Evolutionary conservation across 1,140 invertebrate genomes (phyloP), one percentile per base, ranked within the genome.

Genomic region (Goniozus legneri): DNA sequence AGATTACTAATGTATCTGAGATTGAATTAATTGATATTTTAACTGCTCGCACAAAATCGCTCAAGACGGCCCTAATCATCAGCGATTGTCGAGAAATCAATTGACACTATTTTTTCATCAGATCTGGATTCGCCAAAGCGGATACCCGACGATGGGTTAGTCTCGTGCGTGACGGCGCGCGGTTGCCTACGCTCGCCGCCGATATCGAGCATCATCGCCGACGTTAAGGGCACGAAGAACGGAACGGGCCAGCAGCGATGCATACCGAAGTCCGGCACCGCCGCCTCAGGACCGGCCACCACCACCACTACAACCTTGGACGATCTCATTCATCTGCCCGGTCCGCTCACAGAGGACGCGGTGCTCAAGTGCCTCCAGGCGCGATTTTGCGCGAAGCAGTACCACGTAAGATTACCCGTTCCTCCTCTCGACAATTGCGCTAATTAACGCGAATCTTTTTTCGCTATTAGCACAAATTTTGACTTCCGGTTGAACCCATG

Each of bases 331-430:
- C 91, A 95, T 75, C 76, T 96, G 47, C 82, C 88, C 0, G 92
- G 91, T 32, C 92, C 92, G 31, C 82, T 97, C 31, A 97, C 91
- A 10, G 94, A 97, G 69, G 92, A 96, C 68, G 91, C 91, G 22
- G 86, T 97, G 1, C 87, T 95, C 64, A 87, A 91, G 68, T 91
- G 90, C 58, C 80, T 96, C 16, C 91, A 95, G 58, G 85, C 91
- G 8, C 80, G 92, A 54, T 96, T 95, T 75, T 85, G 84, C 54
- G 84, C 86, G 37, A 84, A 88, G 40, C 86, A 91, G 56, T 92
- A 89, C 63, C 93, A 92, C 77, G 93, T 96, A 75, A 88, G 88
- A 86, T 12, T 12, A 27, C 6, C 6, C 12, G 12, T 27, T 27
- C n/a, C n/a, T n/a, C n/a, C n/a, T n/a, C n/a, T n/a, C n/a, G n/a